phyloP scores from a whole-genome alignment of 1,140 invertebrate species.

The Drosophila kohkoa region DNA sequence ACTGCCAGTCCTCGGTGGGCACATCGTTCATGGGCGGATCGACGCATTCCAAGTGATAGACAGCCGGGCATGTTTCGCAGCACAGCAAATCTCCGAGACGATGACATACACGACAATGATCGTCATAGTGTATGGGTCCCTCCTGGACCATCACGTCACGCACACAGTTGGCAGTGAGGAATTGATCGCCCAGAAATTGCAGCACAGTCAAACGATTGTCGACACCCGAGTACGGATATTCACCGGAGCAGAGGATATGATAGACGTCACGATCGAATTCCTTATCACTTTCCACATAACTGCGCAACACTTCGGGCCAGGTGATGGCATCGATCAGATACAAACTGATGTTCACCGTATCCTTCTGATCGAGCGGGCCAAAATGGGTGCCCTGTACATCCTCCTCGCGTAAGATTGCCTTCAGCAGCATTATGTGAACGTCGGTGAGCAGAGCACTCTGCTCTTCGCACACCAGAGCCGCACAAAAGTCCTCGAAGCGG shows the following conservation, averaged over 20 bases:
- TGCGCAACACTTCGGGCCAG: constrained; percentile 96
- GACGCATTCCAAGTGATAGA: constrained; percentile 98
- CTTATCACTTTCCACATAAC: constrained; percentile 95
- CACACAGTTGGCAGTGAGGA: constrained; percentile 96
- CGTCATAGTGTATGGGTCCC: constrained; percentile 97
- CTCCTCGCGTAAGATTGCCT: constrained; percentile 96
- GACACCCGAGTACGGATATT: constrained; percentile 95
- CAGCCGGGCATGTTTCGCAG: constrained; percentile 98
- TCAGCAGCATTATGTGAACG: constrained; percentile 96
- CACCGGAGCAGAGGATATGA: constrained; percentile 89
- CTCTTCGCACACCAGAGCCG: constrained; percentile 95
- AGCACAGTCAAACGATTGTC: constrained; percentile 94
- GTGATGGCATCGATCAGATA: constrained; percentile 97
- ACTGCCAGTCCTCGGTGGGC: constrained; percentile 98
- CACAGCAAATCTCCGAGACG: constrained; percentile 97
- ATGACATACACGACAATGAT: constrained; percentile 97
- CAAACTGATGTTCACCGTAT: constrained; percentile 96
- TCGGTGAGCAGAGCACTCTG: constrained; percentile 95
- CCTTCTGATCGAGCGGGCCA: constrained; percentile 97
- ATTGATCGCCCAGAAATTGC: constrained; percentile 96
- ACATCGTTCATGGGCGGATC: constrained; percentile 97
- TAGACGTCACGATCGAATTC: constrained; percentile 91
- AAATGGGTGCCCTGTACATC: constrained; percentile 97
- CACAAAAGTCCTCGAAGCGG: constrained; percentile 98
- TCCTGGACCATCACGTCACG: constrained; percentile 97